Evolutionary conservation across 2,888 invertebrate species (phyloP).

Genomic region (Amphimallon solstitiale): DNA sequence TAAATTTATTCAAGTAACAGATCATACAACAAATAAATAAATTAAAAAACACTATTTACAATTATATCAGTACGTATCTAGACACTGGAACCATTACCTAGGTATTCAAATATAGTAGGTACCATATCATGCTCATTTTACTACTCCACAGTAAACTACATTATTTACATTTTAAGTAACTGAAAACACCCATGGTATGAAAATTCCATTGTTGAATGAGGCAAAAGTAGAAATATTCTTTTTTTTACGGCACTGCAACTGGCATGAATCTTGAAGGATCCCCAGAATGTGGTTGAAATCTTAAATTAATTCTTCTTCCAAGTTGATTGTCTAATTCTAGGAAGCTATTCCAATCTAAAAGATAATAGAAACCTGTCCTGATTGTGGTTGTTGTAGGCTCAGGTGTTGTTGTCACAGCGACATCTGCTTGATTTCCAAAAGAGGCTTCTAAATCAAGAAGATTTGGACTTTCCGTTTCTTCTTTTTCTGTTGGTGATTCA

Average conservation of each 20-base stretch:
- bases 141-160: neutral
- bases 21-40: constrained; percentile 35
- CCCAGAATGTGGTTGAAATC: constrained; percentile 83
- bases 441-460: constrained; percentile 79
- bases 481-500: constrained; percentile 49
- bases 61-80: constrained; percentile 6
- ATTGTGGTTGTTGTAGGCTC: constrained; percentile 74
- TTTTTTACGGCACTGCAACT: constrained; percentile 73
- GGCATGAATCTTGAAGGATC: constrained; percentile 82
- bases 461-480: constrained; percentile 63
- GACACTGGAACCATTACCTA: neutral
- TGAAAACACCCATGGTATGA: no score
- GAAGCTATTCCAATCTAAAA: constrained; percentile 88
- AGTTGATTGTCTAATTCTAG: constrained; percentile 83
- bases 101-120: neutral
- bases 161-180: no score
- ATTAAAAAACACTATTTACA: constrained; percentile 35
- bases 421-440: constrained; percentile 74
- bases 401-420: constrained; percentile 64
- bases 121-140: neutral
- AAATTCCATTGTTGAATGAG: no score
- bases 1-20: constrained; percentile 19
- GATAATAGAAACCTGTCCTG: constrained; percentile 84
- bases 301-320: constrained; percentile 76
- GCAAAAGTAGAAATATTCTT: neutral